Evolutionary conservation across 2,888 invertebrate genomes (phyloP).

Genomic region (Hyposoter dolosus): DNA sequence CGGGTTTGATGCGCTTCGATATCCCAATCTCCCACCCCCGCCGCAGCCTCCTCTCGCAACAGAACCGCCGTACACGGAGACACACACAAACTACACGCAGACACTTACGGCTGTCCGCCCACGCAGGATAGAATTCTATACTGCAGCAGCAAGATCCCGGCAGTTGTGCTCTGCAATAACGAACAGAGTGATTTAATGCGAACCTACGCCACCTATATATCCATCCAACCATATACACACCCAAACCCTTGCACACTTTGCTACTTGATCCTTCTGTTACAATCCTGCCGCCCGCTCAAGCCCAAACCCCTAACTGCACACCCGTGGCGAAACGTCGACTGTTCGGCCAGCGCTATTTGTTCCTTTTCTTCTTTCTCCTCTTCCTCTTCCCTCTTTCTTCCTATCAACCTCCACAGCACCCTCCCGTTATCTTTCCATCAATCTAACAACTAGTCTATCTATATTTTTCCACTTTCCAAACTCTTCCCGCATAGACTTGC

Average conservation of each 20-base stretch:
- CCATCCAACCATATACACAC: neutral
- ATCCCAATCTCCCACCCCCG: neutral
- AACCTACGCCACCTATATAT: constrained; percentile 56
- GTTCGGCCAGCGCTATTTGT: neutral
- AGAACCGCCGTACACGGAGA: neutral
- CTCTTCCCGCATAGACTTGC: constrained; percentile 12
- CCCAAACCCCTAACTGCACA: neutral
- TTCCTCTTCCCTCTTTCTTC: neutral
- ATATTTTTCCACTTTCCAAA: constrained; percentile 15
- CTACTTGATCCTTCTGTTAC: constrained; percentile 50
- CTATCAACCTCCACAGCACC: neutral
- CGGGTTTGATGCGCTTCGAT: constrained; percentile 58
- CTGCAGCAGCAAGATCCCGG: constrained; percentile 7
- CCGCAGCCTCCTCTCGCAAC: neutral
- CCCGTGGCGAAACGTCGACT: neutral
- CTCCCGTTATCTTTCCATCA: constrained; percentile 18
- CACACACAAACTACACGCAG: neutral
- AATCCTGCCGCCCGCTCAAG: neutral
- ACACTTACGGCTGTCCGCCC: neutral
- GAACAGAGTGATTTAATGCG: constrained; percentile 67
- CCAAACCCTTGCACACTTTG: constrained; percentile 22
- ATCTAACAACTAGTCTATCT: constrained; percentile 29
- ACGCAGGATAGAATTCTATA: constrained; percentile 9
- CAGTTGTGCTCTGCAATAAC: constrained; percentile 63
- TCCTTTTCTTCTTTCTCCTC: neutral